phyloP scores from a whole-genome alignment of 2,888 invertebrate species.

The Macrosiphum euphorbiae region DNA sequence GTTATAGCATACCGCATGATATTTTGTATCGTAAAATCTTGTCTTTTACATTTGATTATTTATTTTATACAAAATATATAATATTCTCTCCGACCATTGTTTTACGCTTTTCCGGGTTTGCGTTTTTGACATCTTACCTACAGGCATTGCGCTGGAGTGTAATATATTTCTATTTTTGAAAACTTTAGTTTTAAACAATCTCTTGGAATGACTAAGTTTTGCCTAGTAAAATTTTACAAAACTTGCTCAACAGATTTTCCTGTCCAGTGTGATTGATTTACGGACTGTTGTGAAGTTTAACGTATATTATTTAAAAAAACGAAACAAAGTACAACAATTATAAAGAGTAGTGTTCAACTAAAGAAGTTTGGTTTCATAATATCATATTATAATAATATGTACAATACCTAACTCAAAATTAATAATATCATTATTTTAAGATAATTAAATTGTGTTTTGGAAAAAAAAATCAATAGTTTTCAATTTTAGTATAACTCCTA shows the following conservation, averaged over 20 bases:
- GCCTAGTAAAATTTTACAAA: slow-evolving; percentile 13
- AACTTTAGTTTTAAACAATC: slow-evolving; percentile 39
- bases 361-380: neutral
- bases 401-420: neutral
- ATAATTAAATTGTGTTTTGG: neutral
- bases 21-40: neutral
- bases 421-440: neutral
- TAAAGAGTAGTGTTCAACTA: neutral
- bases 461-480: neutral
- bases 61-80: neutral
- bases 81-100: neutral
- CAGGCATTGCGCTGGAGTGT: neutral
- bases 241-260: slow-evolving; percentile 27
- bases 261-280: slow-evolving; percentile 46
- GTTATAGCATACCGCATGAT: neutral
- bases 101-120: neutral
- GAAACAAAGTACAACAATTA: neutral
- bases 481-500: neutral
- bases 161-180: slow-evolving; percentile 43
- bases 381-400: neutral
- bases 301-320: neutral
- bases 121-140: slow-evolving; percentile 33
- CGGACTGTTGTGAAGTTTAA: neutral
- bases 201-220: slow-evolving; percentile 22
- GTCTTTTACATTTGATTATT: neutral